Base-by-base conservation (phyloP, 1,140 invertebrate species). In the Musca vetustissima region DNA sequence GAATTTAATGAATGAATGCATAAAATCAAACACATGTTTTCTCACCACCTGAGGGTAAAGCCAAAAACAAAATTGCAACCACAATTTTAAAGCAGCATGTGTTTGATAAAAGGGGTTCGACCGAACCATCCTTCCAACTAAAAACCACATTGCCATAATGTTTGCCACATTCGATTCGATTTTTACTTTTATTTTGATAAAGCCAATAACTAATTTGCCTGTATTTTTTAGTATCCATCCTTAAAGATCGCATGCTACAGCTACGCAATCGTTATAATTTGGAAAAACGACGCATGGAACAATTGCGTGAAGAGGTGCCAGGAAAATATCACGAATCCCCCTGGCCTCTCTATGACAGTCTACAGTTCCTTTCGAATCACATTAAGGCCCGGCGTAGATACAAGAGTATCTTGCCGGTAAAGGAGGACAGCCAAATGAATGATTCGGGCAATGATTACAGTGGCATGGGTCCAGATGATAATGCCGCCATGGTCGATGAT, bases 221-320 rank as follows among this genome's bases (percentile, higher is more conserved):
- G 28, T 28, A 8, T 8, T 28, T 43, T 59, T 25, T 32, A 82
- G 80, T 78, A 59, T 71, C 74, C 21, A 72, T 78, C 22, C 65
- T 83, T 9, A 76, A 79, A 48, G 81, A 83, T 48, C 80, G 81
- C 6, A 82, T 83, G 74, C 70, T 79, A 7, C 80, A 80, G 17
- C 64, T 83, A 11, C 73, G 81, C 8, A 83, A 83, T 72, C 81
- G 81, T 15, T 83, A 81, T 49, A 83, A 83, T 64, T 75, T 83
- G 14, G 81, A 83, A 55, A 82, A 82, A 59, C 73, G 81, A 6
- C 79, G 81, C 2, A 64, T 82, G 2, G 80, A 82, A 22, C 73
- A 53, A 66, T 61, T 72, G 17, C 48, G 36, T 15, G 67, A 68
- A 61, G 74, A 72, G 19, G 57, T 71, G 66, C 67, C n/a, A 11